phyloP scores from a whole-genome alignment of 2,888 invertebrate genomes.

The Petrolisthes cinctipes region DNA sequence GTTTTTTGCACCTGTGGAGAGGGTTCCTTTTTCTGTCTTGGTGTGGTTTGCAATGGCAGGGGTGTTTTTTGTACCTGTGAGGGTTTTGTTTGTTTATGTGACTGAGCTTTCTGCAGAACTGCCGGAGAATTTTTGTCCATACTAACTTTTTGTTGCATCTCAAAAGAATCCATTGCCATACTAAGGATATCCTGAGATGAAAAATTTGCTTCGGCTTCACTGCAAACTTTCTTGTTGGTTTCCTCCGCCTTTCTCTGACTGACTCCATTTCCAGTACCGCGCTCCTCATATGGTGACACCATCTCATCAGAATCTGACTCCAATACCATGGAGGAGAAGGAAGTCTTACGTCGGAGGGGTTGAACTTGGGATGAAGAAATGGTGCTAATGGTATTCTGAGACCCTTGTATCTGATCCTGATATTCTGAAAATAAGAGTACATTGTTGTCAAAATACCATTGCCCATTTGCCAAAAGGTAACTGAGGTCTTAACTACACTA shows the following conservation, averaged over 20 bases:
- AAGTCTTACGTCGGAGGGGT: no score
- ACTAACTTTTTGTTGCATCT: neutral
- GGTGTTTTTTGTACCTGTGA: neutral
- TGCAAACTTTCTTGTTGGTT: neutral
- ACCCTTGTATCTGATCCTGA: no score
- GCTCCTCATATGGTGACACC: neutral
- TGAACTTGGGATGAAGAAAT: no score
- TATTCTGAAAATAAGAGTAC: no score
- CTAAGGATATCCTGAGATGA: constrained; percentile 7
- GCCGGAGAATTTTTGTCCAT: neutral
- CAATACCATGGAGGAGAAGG: no score
- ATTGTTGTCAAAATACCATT: no score
- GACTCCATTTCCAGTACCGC: neutral
- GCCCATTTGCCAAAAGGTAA: no score
- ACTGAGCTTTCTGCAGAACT: neutral
- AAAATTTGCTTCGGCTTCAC: neutral
- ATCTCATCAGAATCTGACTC: neutral
- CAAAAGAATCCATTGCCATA: constrained; percentile 3
- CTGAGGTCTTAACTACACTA: no score
- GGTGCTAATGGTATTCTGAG: no score
- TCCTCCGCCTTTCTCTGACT: neutral
- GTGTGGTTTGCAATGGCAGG: no score
- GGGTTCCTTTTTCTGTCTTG: no score
- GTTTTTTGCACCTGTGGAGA: no score
- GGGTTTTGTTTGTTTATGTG: neutral